phyloP scores from a whole-genome alignment of 2,888 invertebrate genomes.

The Frankliniella fusca region DNA sequence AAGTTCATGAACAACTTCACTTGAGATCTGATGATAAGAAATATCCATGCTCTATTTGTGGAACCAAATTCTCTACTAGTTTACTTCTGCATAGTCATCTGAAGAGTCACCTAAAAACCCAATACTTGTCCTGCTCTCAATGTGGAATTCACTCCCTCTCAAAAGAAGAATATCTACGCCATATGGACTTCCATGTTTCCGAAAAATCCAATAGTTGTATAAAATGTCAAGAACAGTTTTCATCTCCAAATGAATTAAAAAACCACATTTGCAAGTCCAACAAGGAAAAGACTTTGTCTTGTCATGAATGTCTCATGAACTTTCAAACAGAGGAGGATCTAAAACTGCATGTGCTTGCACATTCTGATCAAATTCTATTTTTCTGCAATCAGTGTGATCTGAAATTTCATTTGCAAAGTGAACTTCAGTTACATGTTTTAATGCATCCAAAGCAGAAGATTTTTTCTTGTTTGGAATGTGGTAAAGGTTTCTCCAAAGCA shows the following conservation, averaged over 20 bases:
- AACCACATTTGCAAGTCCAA: neutral
- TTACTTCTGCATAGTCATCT: neutral
- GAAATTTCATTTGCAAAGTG: neutral
- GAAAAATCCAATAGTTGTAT: neutral
- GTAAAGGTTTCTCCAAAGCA: conserved; percentile 1
- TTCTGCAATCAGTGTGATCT: conserved; percentile 13
- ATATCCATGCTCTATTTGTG: conserved; percentile 3
- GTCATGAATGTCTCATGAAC: neutral
- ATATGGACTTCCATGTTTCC: neutral
- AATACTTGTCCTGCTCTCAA: neutral
- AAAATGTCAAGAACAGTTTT: neutral
- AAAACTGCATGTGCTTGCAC: neutral
- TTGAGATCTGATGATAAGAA: neutral
- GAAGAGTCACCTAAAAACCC: neutral
- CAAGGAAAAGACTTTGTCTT: neutral
- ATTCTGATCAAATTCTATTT: conserved; percentile 8
- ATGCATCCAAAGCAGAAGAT: neutral
- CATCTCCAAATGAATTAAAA: neutral
- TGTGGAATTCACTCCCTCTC: neutral
- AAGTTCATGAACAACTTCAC: neutral
- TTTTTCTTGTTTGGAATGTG: neutral
- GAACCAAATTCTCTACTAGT: neutral
- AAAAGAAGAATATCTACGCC: neutral
- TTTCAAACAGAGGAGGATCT: neutral
- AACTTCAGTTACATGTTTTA: neutral